Percentiles rank a stretch among this genome's conserved stretches.
These are phyloP conservation scores for Ferrisia virgata DNA, from an alignment of 2,888 invertebrate species.

Conservation along the genomic window DNA sequence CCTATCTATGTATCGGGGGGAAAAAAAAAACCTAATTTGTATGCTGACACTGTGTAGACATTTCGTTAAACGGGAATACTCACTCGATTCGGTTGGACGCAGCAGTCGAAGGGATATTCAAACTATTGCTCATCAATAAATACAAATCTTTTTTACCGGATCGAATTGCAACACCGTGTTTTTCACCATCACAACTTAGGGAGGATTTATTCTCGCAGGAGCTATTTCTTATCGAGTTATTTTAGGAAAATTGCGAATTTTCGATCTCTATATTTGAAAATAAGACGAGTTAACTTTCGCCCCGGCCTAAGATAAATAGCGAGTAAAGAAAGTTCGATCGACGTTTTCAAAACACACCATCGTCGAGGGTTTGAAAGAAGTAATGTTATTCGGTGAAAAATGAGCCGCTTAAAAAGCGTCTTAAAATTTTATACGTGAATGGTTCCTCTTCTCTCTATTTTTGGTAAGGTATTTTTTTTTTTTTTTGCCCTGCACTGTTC, in stretches of 20 bases:
- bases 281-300: constrained; percentile 36
- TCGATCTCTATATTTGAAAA: constrained; percentile 37
- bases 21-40: constrained; percentile 39
- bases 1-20: neutral
- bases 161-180: constrained; percentile 21
- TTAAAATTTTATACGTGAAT: constrained; percentile 2
- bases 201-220: constrained; percentile 44
- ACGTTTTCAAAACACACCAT: constrained; percentile 19
- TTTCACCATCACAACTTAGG: constrained; percentile 10
- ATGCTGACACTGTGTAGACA: constrained; percentile 34
- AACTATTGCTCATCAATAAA: constrained; percentile 43
- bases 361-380: neutral
- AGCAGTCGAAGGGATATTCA: neutral
- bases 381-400: neutral
- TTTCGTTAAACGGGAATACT: constrained; percentile 40
- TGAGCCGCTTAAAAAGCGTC: neutral
- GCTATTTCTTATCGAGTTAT: constrained; percentile 46
- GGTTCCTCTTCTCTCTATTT: neutral
- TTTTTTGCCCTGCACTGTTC: neutral
- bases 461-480: neutral
- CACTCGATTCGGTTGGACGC: constrained; percentile 16
- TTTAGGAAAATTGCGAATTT: constrained; percentile 46
- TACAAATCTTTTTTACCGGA: constrained; percentile 45
- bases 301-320: constrained; percentile 35
- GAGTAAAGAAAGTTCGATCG: constrained; percentile 40